Conservation (phyloP, 1,140 invertebrate genomes). For the Tyrophagus putrescentiae region DNA sequence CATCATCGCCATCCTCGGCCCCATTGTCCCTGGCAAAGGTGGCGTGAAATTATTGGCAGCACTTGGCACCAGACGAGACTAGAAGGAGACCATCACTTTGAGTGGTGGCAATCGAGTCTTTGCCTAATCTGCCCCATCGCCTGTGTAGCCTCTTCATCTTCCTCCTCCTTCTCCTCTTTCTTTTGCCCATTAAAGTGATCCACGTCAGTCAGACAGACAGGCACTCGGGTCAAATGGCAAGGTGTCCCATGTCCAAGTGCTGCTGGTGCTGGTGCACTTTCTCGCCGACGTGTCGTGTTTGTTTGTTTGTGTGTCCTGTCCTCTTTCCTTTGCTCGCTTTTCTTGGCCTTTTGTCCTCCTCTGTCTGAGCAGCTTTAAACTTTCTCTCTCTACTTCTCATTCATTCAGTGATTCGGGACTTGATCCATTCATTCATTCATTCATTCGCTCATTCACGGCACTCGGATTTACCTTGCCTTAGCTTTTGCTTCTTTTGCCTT, state of each 20-base stretch:
- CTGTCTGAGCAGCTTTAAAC: not conserved
- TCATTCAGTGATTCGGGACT: not conserved
- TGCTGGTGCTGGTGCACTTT: too few relatives aligned
- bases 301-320: slow-evolving; percentile 6
- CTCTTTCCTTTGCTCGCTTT: not conserved
- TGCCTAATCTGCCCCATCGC: too few relatives aligned
- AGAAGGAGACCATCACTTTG: too few relatives aligned
- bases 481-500: not conserved
- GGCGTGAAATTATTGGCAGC: slow-evolving; percentile 1
- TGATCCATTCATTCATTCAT: not conserved
- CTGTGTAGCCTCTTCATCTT: too few relatives aligned
- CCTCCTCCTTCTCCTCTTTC: too few relatives aligned
- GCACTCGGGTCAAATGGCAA: too few relatives aligned
- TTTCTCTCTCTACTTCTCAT: not conserved
- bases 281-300: not conserved
- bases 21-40: slow-evolving; percentile 4
- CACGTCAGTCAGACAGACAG: too few relatives aligned
- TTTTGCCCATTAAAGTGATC: too few relatives aligned
- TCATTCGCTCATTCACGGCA: not conserved
- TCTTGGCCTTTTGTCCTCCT: too few relatives aligned
- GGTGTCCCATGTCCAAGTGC: too few relatives aligned
- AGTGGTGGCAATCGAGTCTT: too few relatives aligned
- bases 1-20: too few relatives aligned
- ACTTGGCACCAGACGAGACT: slow-evolving; percentile 2
- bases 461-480: not conserved